Percentiles rank a stretch among this genome's conserved stretches.
Conservation (phyloP, 2,113 vertebrate genomes). For the Toxostoma redivivum region DNA sequence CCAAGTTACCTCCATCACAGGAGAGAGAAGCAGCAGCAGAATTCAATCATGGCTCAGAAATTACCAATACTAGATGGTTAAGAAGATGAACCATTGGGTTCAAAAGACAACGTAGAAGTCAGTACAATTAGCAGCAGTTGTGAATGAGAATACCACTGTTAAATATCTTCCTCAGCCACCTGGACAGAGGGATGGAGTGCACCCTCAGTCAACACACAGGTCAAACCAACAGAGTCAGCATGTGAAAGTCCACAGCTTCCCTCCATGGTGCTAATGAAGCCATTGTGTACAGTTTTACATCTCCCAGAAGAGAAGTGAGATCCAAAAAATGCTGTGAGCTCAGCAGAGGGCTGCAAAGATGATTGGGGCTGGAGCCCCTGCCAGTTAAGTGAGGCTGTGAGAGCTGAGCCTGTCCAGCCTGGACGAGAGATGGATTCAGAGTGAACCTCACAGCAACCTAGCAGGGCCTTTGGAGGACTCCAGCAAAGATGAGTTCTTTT, state of each 20-base stretch:
- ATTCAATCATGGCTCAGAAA: neutral
- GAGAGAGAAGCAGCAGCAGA: neutral
- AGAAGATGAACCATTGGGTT: neutral
- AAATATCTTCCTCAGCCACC: neutral
- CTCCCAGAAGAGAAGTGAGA: neutral
- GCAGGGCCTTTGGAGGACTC: neutral
- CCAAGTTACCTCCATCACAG: neutral
- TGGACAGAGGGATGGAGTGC: neutral
- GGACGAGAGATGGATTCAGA: neutral
- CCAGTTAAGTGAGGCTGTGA: neutral
- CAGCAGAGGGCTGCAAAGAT: neutral
- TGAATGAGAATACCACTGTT: neutral
- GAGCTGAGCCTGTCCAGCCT: neutral
- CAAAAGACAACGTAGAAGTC: neutral
- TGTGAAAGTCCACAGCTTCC: neutral
- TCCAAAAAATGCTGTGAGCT: neutral
- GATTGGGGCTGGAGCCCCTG: neutral
- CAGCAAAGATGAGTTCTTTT: neutral
- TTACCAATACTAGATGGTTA: neutral
- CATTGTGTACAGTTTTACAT: neutral
- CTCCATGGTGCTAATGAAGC: neutral
- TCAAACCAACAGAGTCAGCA: neutral
- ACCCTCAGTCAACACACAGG: neutral
- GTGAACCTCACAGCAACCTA: neutral
- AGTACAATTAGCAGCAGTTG: neutral